phyloP scores from a whole-genome alignment of 2,113 vertebrate genomes.

The Pelmatolapia mariae region DNA sequence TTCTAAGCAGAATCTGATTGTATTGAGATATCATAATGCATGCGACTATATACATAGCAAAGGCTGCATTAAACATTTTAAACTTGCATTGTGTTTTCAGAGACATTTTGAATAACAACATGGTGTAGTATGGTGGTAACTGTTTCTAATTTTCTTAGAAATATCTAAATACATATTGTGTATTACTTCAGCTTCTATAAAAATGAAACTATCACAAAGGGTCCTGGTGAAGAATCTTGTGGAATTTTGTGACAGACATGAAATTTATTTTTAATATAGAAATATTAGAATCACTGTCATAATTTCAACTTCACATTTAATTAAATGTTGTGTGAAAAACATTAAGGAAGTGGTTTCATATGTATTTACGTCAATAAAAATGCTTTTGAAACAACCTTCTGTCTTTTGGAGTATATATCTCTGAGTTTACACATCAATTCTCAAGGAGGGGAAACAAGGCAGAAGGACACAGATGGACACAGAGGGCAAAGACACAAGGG shows the following conservation, averaged over 20 bases:
- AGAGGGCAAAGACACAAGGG: background rate
- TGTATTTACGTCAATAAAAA: background rate
- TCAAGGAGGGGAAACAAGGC: background rate
- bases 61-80: background rate
- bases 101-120: background rate
- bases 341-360: background rate
- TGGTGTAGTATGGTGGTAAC: background rate
- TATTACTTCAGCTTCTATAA: background rate
- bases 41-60: background rate
- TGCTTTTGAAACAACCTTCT: background rate
- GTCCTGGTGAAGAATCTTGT: background rate
- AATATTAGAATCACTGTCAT: background rate
- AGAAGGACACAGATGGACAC: background rate
- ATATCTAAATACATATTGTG: background rate
- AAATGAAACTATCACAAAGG: background rate
- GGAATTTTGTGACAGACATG: background rate
- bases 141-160: background rate
- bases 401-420: background rate
- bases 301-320: background rate
- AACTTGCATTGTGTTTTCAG: background rate
- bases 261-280: background rate
- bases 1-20: rapidly evolving
- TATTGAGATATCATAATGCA: background rate
- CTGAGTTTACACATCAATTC: background rate
- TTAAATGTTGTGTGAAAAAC: background rate